Evolutionary conservation across 2,888 invertebrate species (phyloP), one percentile per base, ranked within the genome.

Genomic region (Geophilus truncorum): DNA sequence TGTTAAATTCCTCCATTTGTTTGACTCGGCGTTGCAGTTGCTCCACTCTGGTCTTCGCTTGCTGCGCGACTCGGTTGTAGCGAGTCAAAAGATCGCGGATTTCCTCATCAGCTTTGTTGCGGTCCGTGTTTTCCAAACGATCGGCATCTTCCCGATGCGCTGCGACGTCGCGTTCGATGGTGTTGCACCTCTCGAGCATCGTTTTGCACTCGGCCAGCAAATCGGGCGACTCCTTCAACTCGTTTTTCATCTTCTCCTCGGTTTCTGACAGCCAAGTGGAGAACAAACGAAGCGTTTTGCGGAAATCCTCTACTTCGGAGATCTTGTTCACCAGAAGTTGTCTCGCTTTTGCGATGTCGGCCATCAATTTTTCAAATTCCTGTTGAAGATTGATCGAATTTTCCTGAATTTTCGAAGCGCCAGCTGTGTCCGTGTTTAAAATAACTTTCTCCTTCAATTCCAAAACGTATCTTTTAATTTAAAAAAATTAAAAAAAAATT

Each of bases 371-470:
- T 83, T 97, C 97, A 86, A 97, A 96, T 86, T 97, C 96, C 84
- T 92, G 91, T 85, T 95, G 95, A 28, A 96, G 88, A 83, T 91
- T 92, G 85, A 96, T 96, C 0, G 96, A 96, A 84, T 96, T 95
- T 86, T 97, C 96, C 85, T 95, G 93, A 81, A 97, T 96, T 86
- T 94, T 94, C 0, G 92, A 92, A 0, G 94, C 94, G 0, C 97
- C 97, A 79, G 91, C 90, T 83, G 93, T 92, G 87, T 95, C 96
- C 0, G 97, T 97, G 85, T 95, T 96, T 90, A 96, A 92, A 9
- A 96, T 93, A 0, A 97, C 95, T 85, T 94, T 93, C 86, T 97
- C 97, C 85, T 96, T 96, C 1, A 96, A 89, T 85, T 97, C 97
- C 36, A 95, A 88, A 78, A 95, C 92, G 86, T 96, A 96, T 9